Evolutionary conservation across 2,113 vertebrate genomes (phyloP).

Genomic region (Vidua macroura): DNA sequence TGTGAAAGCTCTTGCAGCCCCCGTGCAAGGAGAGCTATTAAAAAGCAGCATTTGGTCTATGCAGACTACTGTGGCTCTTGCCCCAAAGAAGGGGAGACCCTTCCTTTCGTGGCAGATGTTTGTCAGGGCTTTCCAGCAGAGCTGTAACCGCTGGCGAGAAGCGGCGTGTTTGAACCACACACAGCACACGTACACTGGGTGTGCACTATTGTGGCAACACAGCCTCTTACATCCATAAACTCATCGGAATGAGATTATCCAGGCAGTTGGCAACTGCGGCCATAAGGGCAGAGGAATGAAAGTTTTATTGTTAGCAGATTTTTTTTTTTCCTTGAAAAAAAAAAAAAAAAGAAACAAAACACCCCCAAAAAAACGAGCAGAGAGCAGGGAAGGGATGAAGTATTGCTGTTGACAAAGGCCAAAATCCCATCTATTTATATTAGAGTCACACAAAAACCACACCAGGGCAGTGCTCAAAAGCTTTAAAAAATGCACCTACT

Average conservation of each 20-base stretch:
- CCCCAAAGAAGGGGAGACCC: not conserved
- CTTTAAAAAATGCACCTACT: slow-evolving; percentile 43
- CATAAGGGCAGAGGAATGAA: not conserved
- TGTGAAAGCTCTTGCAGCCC: not conserved
- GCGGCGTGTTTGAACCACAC: not conserved
- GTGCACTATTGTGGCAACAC: slow-evolving; percentile 53
- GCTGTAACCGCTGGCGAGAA: not conserved
- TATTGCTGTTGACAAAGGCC: slow-evolving; percentile 20
- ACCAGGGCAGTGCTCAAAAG: slow-evolving; percentile 38
- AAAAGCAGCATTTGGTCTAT: not conserved
- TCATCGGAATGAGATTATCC: not conserved
- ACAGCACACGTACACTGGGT: not conserved
- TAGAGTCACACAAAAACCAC: slow-evolving; percentile 35
- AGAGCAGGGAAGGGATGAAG: slow-evolving; percentile 18
- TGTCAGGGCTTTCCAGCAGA: not conserved
- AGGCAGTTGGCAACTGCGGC: slow-evolving; percentile 11
- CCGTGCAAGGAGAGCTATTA: not conserved
- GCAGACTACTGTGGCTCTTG: not conserved
- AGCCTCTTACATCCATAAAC: slow-evolving; percentile 1
- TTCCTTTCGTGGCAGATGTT: not conserved
- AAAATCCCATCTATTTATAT: slow-evolving; percentile 54
- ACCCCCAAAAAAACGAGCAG: not conserved
- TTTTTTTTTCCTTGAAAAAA: not conserved
- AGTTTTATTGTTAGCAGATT: not conserved
- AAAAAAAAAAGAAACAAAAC: not conserved